phyloP scores from a whole-genome alignment of 2,113 vertebrate species.

The Mastomys natalensis region DNA sequence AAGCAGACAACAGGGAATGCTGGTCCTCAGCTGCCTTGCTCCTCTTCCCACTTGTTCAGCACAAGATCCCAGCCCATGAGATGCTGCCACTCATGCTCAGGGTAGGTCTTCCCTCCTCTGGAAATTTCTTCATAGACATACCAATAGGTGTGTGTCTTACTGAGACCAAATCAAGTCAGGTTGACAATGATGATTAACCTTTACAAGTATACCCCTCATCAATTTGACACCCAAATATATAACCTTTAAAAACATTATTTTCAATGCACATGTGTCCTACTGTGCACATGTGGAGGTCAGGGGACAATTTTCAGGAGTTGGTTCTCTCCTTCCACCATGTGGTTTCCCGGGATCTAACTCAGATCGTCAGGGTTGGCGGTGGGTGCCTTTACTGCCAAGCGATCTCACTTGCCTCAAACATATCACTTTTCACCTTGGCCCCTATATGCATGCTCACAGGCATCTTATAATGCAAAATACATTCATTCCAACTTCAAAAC shows the following conservation, averaged over 20 bases:
- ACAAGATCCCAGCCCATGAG: neutral
- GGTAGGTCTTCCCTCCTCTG: neutral
- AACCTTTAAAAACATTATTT: neutral
- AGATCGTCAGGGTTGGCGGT: neutral
- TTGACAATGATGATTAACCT: neutral
- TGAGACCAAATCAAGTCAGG: neutral
- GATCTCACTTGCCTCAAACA: neutral
- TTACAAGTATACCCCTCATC: neutral
- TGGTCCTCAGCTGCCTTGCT: too few relatives aligned
- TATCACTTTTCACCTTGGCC: neutral
- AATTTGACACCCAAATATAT: neutral
- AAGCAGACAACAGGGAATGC: neutral
- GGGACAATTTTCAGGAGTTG: neutral
- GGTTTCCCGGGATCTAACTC: neutral
- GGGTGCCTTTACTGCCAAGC: neutral
- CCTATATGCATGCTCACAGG: neutral
- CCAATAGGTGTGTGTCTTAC: neutral
- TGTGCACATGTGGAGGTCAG: neutral
- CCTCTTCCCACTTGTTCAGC: neutral
- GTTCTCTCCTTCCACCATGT: neutral
- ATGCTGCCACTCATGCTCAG: neutral
- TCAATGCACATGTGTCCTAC: neutral
- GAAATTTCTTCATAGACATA: neutral
- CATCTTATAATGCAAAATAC: neutral
- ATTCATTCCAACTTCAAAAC: neutral